Evolutionary conservation across 2,888 invertebrate species (phyloP).

Genomic region (Caradrina kadenii): DNA sequence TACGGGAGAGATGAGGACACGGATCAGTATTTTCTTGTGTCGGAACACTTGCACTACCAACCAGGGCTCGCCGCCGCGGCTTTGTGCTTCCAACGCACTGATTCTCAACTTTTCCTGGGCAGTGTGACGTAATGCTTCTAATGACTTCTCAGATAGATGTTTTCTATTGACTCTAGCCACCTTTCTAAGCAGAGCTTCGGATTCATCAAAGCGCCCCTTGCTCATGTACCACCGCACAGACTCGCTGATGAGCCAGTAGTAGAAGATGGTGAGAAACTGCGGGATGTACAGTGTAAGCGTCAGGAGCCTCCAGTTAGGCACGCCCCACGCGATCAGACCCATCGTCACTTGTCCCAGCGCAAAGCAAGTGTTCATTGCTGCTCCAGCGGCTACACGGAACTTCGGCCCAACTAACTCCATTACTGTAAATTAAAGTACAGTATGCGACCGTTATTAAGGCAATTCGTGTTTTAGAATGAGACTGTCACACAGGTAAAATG

Average conservation of each 20-base stretch:
- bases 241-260: conserved; percentile 93
- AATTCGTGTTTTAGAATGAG: too few relatives aligned
- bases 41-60: conserved; percentile 74
- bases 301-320: conserved; percentile 92
- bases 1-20: conserved; percentile 80
- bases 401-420: conserved; percentile 94
- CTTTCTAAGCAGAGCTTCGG: conserved; percentile 90
- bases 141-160: conserved; percentile 74
- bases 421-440: conserved; percentile 79
- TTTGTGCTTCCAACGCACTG: conserved; percentile 41
- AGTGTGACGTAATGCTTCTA: conserved; percentile 69
- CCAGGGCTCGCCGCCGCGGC: conserved; percentile 69
- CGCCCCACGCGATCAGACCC: conserved; percentile 92
- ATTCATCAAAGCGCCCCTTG: conserved; percentile 92
- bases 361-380: conserved; percentile 92
- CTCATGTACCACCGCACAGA: conserved; percentile 94
- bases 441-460: too few relatives aligned
- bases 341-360: conserved; percentile 92
- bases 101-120: conserved; percentile 69
- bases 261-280: conserved; percentile 91
- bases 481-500: too few relatives aligned
- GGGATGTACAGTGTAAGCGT: conserved; percentile 93
- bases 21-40: conserved; percentile 70
- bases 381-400: conserved; percentile 92
- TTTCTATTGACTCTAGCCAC: conserved; percentile 91